phyloP scores from a whole-genome alignment of 2,888 invertebrate genomes.

The Proisotoma minuta region DNA sequence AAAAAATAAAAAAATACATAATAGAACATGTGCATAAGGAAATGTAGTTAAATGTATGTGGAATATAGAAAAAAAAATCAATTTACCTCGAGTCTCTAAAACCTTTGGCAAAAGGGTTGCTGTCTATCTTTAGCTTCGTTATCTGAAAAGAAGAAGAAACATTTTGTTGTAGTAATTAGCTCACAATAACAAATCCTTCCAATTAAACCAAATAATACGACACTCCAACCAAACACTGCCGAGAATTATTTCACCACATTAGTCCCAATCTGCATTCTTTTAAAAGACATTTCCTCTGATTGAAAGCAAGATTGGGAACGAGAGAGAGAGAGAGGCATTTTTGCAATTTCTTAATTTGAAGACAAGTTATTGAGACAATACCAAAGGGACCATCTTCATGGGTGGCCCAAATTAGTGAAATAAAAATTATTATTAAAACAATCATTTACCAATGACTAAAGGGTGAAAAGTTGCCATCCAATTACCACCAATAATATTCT shows the following conservation, averaged over 20 bases:
- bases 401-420: conserved; percentile 13
- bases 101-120: conserved; percentile 97
- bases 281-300: neutral
- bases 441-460: conserved; percentile 10
- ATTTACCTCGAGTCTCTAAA: conserved; percentile 66
- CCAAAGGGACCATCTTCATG: neutral
- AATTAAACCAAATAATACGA: neutral
- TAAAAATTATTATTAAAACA: conserved; percentile 14
- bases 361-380: neutral
- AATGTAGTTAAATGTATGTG: no score
- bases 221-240: neutral
- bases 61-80: neutral
- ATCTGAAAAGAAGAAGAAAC: conserved; percentile 57
- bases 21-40: no score
- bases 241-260: neutral
- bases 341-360: conserved; percentile 9
- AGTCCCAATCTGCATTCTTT: neutral
- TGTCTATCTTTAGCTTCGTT: conserved; percentile 97
- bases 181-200: conserved; percentile 5
- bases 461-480: conserved; percentile 11
- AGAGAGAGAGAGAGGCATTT: neutral
- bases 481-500: conserved; percentile 11
- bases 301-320: neutral
- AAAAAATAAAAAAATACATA: neutral
- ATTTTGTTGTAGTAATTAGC: conserved; percentile 47